Evolutionary conservation across 1,140 invertebrate species (phyloP), one percentile per base, ranked within the genome.

Genomic region (Branchinecta lynchi): DNA sequence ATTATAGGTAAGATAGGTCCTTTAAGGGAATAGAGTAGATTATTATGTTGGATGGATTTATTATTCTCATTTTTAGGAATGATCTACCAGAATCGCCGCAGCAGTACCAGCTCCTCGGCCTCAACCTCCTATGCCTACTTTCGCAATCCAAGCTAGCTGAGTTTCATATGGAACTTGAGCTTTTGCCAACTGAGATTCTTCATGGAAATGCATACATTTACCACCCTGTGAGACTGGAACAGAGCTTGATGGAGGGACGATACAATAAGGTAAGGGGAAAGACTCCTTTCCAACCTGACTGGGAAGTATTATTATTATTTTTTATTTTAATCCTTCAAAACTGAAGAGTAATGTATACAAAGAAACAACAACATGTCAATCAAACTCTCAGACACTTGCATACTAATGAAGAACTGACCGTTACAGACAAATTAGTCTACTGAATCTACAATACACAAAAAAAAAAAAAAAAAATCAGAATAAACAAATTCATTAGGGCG

Each of bases 191-290:
- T 45, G 90, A 95, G 78, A 88, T 92, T 68, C 89, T 98, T 74
- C 88, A 96, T 77, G 86, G 86, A 45, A 96, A 98, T 77, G 86
- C 93, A 68, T 99, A 96, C 78, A 96, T 99, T 45, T 85, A 87
- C 72, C 93, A 97, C 78, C 94, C 96, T 0, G 83, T 99, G 0
- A 92, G 91, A 45, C 82, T 99, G 73, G 96, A 99, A 76, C 96
- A 99, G 77, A 98, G 95, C 80, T 83, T 99, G 65, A 99, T 99
- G 95, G 97, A 99, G 80, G 96, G 97, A 44, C 94, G 92, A 71
- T 99, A 98, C 76, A 98, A 98, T 78, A 99, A 99, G 81, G 87
- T 89, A 78, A 66, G 32, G 5, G 32, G 5, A 32, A 32, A 32
- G 1, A 32, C 32, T 32, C 32, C 32, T 32, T 32, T 32, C 32